These are phyloP conservation scores for Scolopax bukidnonensis DNA, from an alignment of 2,797 vertebrate species.

Conservation along the genomic window DNA sequence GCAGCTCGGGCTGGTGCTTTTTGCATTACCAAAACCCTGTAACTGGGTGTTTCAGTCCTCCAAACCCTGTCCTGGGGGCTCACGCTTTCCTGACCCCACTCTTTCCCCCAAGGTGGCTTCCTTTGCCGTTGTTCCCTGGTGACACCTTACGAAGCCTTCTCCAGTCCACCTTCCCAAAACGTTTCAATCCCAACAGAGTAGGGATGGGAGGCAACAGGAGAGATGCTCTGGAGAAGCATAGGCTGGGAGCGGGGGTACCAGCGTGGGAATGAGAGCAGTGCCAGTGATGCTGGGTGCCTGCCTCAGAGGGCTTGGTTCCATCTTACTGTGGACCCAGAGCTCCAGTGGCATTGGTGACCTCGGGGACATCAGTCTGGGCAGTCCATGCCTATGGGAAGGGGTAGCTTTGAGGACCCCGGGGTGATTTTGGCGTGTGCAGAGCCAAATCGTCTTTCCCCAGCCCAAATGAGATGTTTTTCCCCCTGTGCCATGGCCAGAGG, in stretches of 20 bases:
- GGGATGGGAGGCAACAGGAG: neutral
- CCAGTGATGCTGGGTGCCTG: neutral
- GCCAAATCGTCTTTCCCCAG: neutral
- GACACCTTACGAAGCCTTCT: neutral
- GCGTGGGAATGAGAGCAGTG: rapidly evolving
- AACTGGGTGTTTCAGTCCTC: neutral
- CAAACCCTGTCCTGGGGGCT: neutral
- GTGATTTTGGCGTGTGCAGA: neutral
- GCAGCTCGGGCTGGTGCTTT: neutral
- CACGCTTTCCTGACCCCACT: neutral
- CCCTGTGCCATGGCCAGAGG: neutral
- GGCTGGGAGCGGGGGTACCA: neutral
- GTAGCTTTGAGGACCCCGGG: neutral
- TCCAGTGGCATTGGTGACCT: neutral
- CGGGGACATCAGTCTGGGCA: neutral
- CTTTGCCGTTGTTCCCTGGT: rapidly evolving
- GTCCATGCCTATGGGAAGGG: neutral
- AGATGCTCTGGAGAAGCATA: neutral
- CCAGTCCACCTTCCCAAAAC: neutral
- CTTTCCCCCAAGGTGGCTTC: neutral
- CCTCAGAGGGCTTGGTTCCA: rapidly evolving
- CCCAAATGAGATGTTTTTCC: neutral
- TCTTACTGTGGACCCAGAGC: neutral
- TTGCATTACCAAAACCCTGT: neutral
- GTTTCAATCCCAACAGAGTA: neutral